Percentiles rank a stretch among this genome's conserved stretches.
Evolutionary conservation across 2,888 invertebrate species (phyloP).

Genomic region (Nomada fucata): DNA sequence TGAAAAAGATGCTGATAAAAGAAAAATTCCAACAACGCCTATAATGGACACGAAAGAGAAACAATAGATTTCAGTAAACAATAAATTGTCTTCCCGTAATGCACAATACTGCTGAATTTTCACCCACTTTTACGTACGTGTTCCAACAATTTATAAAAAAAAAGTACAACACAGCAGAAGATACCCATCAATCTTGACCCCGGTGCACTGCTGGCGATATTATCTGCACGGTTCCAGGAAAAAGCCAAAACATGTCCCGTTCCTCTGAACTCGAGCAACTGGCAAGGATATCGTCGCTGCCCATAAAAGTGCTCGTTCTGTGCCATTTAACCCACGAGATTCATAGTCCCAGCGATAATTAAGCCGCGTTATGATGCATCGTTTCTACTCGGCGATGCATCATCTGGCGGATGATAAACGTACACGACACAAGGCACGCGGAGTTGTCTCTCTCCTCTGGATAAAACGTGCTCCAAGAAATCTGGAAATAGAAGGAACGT

Average conservation of each 20-base stretch:
- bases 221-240: not conserved
- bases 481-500: conserved; percentile 29
- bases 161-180: too few species aligned
- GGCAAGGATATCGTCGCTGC: not conserved
- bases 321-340: conserved; percentile 38
- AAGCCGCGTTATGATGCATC: conserved; percentile 52
- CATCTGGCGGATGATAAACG: conserved; percentile 55
- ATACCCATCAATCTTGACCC: too few species aligned
- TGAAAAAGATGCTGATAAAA: too few species aligned
- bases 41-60: too few species aligned
- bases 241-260: not conserved
- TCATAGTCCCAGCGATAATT: conserved; percentile 48
- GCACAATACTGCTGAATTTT: too few species aligned
- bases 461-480: conserved; percentile 19
- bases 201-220: not conserved
- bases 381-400: conserved; percentile 48
- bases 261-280: not conserved
- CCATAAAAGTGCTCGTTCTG: conserved; percentile 24
- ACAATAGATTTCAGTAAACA: too few species aligned
- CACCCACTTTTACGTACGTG: too few species aligned
- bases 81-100: too few species aligned
- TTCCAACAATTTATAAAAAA: too few species aligned
- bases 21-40: too few species aligned
- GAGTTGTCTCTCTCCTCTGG: not conserved
- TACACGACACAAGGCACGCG: not conserved